A percentile compares a stretch with the other conserved stretches of the same genome.
These are phyloP conservation scores for Podilymbus podiceps DNA, from an alignment of 2,113 vertebrate genomes.

Conservation along the genomic window DNA sequence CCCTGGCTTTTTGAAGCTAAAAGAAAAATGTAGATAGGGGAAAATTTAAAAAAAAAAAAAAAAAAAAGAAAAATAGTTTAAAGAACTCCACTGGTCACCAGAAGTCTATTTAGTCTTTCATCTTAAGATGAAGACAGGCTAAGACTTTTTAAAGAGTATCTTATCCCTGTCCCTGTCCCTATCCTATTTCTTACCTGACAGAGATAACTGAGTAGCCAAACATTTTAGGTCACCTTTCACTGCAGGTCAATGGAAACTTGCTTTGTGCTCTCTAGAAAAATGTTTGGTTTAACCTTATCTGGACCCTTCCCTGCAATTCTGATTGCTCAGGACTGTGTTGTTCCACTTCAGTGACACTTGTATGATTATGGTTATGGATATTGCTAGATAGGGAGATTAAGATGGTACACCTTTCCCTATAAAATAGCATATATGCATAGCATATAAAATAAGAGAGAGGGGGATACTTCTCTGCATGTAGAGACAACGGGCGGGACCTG, in stretches of 20 bases:
- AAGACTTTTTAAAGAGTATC: not conserved
- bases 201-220: not conserved
- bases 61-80: not conserved
- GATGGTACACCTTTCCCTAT: not conserved
- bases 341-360: not conserved
- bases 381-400: not conserved
- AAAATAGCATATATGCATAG: not conserved
- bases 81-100: not conserved
- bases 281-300: conserved; percentile 14
- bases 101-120: not conserved
- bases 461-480: not conserved
- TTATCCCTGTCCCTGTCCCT: not conserved
- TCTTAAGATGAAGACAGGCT: not conserved
- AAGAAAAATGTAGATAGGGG: not conserved
- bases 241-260: not conserved
- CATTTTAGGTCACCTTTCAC: not conserved
- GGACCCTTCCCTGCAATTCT: not conserved
- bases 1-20: not conserved
- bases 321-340: not conserved
- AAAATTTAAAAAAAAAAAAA: no score
- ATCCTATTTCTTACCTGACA: not conserved
- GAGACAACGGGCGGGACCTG: not conserved
- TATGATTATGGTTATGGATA: not conserved
- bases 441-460: not conserved
- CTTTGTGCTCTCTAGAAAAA: not conserved